Evolutionary conservation across 2,113 vertebrate genomes (phyloP).

Genomic region (Stercorarius parasiticus): DNA sequence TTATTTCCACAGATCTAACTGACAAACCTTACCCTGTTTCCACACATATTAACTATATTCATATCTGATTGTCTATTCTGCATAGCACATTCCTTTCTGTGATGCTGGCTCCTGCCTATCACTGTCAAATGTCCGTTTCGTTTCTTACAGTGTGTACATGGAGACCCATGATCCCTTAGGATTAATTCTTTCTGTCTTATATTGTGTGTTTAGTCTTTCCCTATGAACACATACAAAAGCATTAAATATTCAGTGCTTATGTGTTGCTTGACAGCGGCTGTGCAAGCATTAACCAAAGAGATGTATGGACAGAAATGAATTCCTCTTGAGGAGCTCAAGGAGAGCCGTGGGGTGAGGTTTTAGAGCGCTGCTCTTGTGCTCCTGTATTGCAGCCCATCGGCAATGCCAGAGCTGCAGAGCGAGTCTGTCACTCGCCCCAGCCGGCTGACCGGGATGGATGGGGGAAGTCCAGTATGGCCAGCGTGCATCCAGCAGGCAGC

Average conservation of each 20-base stretch:
- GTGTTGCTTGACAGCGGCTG: neutral
- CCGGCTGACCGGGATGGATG: fast-evolving
- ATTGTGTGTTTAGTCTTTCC: neutral
- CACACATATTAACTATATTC: neutral
- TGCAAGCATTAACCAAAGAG: neutral
- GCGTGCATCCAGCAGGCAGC: neutral
- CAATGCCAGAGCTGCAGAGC: neutral
- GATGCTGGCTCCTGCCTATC: neutral
- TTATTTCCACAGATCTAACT: neutral
- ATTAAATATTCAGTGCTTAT: fast-evolving
- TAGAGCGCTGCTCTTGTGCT: neutral
- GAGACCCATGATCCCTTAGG: fast-evolving
- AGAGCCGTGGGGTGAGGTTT: neutral
- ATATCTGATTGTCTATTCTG: neutral
- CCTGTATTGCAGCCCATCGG: fast-evolving
- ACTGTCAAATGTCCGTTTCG: neutral
- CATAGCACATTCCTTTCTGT: neutral
- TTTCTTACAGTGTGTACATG: fast-evolving
- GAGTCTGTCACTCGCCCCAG: fast-evolving
- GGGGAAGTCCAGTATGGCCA: neutral
- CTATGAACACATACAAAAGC: neutral
- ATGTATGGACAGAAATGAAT: neutral
- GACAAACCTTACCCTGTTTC: neutral
- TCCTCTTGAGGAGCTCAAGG: neutral
- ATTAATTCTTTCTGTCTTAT: neutral